These are phyloP conservation scores for Dromaius novaehollandiae DNA, from an alignment of 2,113 vertebrate species.

Conservation along the genomic window DNA sequence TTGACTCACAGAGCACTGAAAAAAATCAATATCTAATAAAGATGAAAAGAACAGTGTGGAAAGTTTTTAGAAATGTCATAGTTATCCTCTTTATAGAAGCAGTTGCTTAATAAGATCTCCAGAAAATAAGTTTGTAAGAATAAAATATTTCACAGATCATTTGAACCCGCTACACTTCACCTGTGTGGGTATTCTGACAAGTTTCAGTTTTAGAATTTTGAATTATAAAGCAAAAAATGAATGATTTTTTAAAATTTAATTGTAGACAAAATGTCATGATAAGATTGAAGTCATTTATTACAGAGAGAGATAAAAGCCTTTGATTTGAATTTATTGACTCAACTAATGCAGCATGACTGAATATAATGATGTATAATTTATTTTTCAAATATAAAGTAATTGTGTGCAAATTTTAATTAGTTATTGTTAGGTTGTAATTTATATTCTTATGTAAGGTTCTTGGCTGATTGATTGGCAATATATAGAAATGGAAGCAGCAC, in stretches of 20 bases:
- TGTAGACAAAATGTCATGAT: not conserved
- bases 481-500: not conserved
- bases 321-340: not conserved
- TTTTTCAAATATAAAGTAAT: not conserved
- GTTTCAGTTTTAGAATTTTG: not conserved
- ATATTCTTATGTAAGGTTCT: not conserved
- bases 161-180: not conserved
- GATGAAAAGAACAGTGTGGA: not conserved
- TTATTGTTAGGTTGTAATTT: not conserved
- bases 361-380: not conserved
- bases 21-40: not conserved
- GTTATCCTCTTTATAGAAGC: not conserved
- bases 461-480: not conserved
- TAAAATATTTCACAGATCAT: not conserved
- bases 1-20: not conserved
- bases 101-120: not conserved
- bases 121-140: not conserved
- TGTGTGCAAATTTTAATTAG: not conserved
- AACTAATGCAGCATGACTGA: not conserved
- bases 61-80: not conserved
- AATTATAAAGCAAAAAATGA: not conserved
- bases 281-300: not conserved
- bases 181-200: not conserved
- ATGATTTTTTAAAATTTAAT: not conserved
- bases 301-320: not conserved